phyloP scores from a whole-genome alignment of 2,797 vertebrate species.

The Peromyscus aztecus region DNA sequence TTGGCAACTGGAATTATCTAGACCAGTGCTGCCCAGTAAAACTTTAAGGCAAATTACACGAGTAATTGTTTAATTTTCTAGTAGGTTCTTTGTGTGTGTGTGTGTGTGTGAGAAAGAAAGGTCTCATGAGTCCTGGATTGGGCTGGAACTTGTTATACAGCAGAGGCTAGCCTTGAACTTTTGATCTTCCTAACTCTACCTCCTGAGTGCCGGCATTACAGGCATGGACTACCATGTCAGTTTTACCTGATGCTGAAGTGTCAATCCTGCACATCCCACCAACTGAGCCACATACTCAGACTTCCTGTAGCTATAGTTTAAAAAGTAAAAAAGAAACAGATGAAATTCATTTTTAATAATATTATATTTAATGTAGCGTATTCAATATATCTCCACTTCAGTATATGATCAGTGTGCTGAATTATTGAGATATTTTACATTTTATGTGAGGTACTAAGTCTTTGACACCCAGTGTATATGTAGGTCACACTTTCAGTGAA shows the following conservation, averaged over 20 bases:
- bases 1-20: not conserved
- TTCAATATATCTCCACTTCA: not conserved
- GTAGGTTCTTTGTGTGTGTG: not conserved
- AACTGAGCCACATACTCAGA: not conserved
- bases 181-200: not conserved
- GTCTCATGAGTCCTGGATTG: not conserved
- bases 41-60: not conserved
- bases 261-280: not conserved
- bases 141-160: not conserved
- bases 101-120: not conserved
- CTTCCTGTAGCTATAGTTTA: not conserved
- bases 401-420: not conserved
- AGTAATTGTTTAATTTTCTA: not conserved
- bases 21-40: not conserved
- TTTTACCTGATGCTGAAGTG: not conserved
- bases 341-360: not conserved
- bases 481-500: not conserved
- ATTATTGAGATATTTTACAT: not conserved
- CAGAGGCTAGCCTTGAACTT: not conserved
- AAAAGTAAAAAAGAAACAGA: conserved; percentile 6
- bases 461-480: not conserved
- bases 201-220: not conserved
- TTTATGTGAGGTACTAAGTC: not conserved
- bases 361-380: not conserved
- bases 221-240: not conserved